Evolutionary conservation across 2,113 vertebrate species (phyloP), one percentile per base, ranked within the genome.

Genomic region (Melanostigma gelatinosum): DNA sequence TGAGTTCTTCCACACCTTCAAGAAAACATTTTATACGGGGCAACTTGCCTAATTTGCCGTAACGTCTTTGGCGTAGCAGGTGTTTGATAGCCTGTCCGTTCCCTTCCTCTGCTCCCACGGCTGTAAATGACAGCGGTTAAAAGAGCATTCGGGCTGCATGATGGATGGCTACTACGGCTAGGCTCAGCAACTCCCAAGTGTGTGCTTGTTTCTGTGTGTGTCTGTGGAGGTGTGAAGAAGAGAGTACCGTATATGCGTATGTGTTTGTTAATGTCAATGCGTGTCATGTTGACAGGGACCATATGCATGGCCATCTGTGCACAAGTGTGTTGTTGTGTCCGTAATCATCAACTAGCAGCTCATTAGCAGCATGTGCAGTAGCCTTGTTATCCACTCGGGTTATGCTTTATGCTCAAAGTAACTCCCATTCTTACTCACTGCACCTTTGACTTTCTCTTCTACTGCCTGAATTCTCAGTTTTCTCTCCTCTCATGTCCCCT

Each of bases 41-140:
- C 61, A 79, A 62, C 71, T 0, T 75, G 75, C 36, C n/a, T 85
- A 76, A 91, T 86, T 81, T 86, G 50, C 79, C 63, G 7, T 67
- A 71, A 75, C 84, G 52, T 77, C 66, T 79, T 82, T 63, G 66
- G 27, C 66, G 54, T 44, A 18, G 86, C 87, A 82, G 86, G 82
- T 89, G 87, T 85, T 82, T 70, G 78, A 83, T 77, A 15, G 66
- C 61, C 46, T 20, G 48, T 32, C 66, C 29, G 29, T 18, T 82
- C 70, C 57, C 55, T 85, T 77, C 61, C 6, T 83, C 68, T 54
- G 77, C 82, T 74, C 74, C 79, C 50, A n/a, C n/a, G 71, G 72
- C 85, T 88, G 75, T 84, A 90, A 92, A 93, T 88, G 90, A 84
- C 88, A 86, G 91, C 81, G 75, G 86, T 92, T 90, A 90, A 89